phyloP scores from a whole-genome alignment of 2,797 vertebrate species.

The Pseudomugil gertrudae region DNA sequence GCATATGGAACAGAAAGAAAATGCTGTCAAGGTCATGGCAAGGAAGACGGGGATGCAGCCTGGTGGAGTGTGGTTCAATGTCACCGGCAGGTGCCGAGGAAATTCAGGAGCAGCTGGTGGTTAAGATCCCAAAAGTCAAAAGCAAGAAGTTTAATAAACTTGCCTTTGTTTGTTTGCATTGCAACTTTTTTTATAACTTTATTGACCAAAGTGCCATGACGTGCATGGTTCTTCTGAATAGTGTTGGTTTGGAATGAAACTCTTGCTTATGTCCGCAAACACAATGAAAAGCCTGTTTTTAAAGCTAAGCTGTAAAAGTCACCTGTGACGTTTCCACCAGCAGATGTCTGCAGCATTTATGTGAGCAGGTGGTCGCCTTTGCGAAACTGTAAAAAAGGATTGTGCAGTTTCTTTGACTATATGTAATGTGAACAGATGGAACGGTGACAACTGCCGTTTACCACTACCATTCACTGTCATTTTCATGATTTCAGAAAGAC shows the following conservation, averaged over 20 bases:
- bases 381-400: slow-evolving; percentile 52
- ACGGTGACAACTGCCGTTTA: slow-evolving; percentile 52
- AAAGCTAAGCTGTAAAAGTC: slow-evolving; percentile 23
- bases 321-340: slow-evolving; percentile 7
- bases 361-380: slow-evolving; percentile 63
- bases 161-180: slow-evolving; percentile 38
- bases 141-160: slow-evolving; percentile 49
- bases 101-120: slow-evolving; percentile 52
- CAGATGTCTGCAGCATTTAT: slow-evolving; percentile 25
- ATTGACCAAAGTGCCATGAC: too few species aligned
- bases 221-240: too few species aligned
- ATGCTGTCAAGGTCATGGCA: slow-evolving; percentile 66
- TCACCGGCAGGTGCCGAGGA: slow-evolving; percentile 35
- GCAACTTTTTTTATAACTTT: too few species aligned
- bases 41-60: slow-evolving; percentile 43
- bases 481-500: slow-evolving; percentile 43
- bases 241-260: slow-evolving; percentile 27
- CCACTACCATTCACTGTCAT: slow-evolving; percentile 34
- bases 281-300: slow-evolving; percentile 16
- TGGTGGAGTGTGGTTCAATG: slow-evolving; percentile 39
- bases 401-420: slow-evolving; percentile 51
- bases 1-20: slow-evolving; percentile 53
- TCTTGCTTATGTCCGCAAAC: slow-evolving; percentile 16
- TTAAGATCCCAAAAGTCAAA: slow-evolving; percentile 42
- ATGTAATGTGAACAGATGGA: slow-evolving; percentile 67